A percentile compares a stretch with the other conserved stretches of the same genome.
Evolutionary conservation across 2,113 vertebrate genomes (phyloP).

Genomic region (Copsychus sechellarum): DNA sequence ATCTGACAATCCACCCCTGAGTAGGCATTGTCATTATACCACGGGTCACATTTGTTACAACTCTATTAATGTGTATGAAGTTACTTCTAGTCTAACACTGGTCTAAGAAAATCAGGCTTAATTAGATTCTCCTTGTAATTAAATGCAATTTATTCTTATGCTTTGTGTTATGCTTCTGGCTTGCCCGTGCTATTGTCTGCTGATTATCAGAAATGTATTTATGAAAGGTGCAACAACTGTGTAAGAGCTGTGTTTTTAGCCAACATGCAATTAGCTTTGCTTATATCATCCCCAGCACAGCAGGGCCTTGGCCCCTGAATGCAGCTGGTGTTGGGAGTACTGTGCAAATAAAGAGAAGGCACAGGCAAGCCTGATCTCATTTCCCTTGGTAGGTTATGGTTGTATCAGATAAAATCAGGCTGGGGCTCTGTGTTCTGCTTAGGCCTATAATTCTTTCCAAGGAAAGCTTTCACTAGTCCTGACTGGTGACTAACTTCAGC

Average conservation of each 20-base stretch:
- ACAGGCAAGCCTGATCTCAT: not conserved
- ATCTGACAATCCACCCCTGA: slow-evolving; percentile 50
- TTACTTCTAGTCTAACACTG: slow-evolving; percentile 35
- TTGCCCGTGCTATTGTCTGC: slow-evolving; percentile 29
- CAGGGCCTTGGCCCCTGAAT: slow-evolving; percentile 34
- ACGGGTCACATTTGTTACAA: slow-evolving; percentile 42
- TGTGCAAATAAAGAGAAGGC: not conserved
- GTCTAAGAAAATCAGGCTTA: slow-evolving; percentile 54
- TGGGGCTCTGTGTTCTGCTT: not conserved
- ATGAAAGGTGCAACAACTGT: slow-evolving; percentile 48
- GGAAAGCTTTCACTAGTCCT: not conserved
- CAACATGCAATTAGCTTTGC: slow-evolving; percentile 33
- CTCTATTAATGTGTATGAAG: slow-evolving; percentile 62
- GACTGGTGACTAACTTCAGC: not conserved
- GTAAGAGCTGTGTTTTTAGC: slow-evolving; percentile 26
- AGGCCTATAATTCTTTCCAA: not conserved
- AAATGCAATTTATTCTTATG: slow-evolving; percentile 63
- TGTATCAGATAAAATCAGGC: not conserved
- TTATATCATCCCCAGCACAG: slow-evolving; percentile 15
- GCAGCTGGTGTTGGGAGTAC: not conserved
- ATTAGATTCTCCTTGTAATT: slow-evolving; percentile 66
- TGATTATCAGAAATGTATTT: slow-evolving; percentile 55
- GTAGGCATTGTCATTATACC: slow-evolving; percentile 51
- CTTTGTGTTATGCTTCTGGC: slow-evolving; percentile 45
- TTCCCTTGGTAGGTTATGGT: not conserved